These are phyloP conservation scores for Eubucco bourcierii DNA, from an alignment of 2,113 vertebrate species.

Conservation along the genomic window DNA sequence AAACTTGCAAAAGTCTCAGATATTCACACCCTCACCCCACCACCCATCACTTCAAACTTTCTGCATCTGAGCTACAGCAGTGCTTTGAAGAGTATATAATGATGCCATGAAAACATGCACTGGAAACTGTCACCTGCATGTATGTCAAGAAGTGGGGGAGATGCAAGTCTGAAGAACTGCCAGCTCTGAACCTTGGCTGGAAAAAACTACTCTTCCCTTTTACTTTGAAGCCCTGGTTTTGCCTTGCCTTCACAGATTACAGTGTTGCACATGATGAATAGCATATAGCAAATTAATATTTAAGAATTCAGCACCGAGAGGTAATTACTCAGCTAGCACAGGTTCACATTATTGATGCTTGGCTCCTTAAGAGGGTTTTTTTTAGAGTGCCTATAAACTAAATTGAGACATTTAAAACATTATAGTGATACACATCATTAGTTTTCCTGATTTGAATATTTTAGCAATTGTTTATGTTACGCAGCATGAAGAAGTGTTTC, in stretches of 20 bases:
- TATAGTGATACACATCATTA: conserved; percentile 37
- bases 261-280: conserved; percentile 22
- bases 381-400: conserved; percentile 29
- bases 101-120: not conserved
- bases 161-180: not conserved
- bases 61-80: not conserved
- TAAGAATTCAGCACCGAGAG: conserved; percentile 31
- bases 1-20: not conserved
- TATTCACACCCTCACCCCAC: not conserved
- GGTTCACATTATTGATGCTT: conserved; percentile 28
- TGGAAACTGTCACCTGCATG: not conserved
- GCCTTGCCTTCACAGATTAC: not conserved
- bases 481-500: not conserved
- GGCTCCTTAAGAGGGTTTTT: not conserved
- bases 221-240: not conserved
- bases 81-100: not conserved
- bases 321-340: conserved; percentile 52
- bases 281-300: conserved; percentile 58
- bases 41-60: not conserved
- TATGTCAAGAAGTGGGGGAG: not conserved
- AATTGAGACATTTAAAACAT: conserved; percentile 54
- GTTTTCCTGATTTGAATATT: conserved; percentile 27
- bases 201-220: not conserved
- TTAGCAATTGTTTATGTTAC: conserved; percentile 34
- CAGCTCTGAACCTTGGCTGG: not conserved